phyloP scores from a whole-genome alignment of 2,888 invertebrate species.

The Polydrusus cervinus region DNA sequence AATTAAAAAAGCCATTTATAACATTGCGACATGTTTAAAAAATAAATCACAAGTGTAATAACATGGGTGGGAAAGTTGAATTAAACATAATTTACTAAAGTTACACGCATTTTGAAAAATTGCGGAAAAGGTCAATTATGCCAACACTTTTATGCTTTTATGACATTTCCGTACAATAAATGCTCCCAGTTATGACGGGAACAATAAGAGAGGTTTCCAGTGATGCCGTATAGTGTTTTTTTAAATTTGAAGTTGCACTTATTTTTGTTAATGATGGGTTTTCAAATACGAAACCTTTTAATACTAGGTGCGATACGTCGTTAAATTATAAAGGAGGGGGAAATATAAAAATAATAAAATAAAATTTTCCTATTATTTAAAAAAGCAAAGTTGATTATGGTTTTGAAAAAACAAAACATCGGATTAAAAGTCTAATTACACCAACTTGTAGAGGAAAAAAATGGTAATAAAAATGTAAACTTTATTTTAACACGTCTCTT shows the following conservation, averaged over 20 bases:
- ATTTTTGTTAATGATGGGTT: too few relatives aligned
- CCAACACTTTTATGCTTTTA: conserved; percentile 22
- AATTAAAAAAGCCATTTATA: conserved; percentile 2
- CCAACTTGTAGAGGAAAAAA: too few relatives aligned
- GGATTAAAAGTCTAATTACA: too few relatives aligned
- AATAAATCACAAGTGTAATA: conserved; percentile 43
- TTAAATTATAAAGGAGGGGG: too few relatives aligned
- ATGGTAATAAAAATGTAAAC: too few relatives aligned
- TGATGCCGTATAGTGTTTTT: conserved; percentile 1
- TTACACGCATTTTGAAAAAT: conserved; percentile 20
- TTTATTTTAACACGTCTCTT: too few relatives aligned
- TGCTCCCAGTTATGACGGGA: neutral
- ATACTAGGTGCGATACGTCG: too few relatives aligned
- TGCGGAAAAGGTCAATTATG: conserved; percentile 44
- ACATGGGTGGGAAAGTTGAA: conserved; percentile 36
- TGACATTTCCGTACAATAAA: conserved; percentile 33
- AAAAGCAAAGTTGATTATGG: too few relatives aligned
- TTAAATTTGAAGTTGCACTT: neutral
- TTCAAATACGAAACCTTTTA: too few relatives aligned
- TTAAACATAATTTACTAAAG: conserved; percentile 39
- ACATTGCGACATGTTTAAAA: neutral
- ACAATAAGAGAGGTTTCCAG: neutral
- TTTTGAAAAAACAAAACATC: too few relatives aligned
- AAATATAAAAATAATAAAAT: too few relatives aligned
- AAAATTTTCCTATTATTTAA: too few relatives aligned